Conservation (phyloP, 2,888 invertebrate species). For the Branchellion lobata region DNA sequence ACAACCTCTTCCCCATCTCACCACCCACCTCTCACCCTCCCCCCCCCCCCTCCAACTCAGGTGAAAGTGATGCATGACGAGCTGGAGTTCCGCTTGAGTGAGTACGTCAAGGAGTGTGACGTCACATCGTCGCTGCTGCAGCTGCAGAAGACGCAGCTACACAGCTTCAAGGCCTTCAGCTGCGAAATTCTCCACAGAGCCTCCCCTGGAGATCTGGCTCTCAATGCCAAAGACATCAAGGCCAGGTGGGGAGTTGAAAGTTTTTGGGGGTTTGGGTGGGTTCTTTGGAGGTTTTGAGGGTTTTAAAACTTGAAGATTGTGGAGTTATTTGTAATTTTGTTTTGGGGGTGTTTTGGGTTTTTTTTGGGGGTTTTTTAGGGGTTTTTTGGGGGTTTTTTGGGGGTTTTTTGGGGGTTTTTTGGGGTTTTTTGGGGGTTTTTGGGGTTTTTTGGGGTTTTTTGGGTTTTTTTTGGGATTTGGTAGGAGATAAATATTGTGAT, state of each 20-base stretch:
- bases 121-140: slow-evolving; percentile 5
- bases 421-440: no score
- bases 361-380: no score
- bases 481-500: no score
- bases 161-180: slow-evolving; percentile 31
- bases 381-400: no score
- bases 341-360: no score
- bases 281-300: no score
- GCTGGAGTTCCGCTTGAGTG: slow-evolving; percentile 24
- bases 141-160: slow-evolving; percentile 38
- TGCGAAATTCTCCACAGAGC: slow-evolving; percentile 29
- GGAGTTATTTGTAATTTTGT: no score
- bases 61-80: slow-evolving; percentile 30
- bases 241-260: neutral
- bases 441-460: no score
- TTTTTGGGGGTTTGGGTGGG: no score
- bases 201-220: slow-evolving; percentile 29
- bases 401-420: no score
- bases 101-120: slow-evolving; percentile 35
- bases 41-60: neutral
- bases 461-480: no score
- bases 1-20: neutral
- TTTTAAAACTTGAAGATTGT: no score
- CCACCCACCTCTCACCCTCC: neutral
- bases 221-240: slow-evolving; percentile 40